Conservation (phyloP, 2,113 vertebrate species). For the Tyrannus savana region DNA sequence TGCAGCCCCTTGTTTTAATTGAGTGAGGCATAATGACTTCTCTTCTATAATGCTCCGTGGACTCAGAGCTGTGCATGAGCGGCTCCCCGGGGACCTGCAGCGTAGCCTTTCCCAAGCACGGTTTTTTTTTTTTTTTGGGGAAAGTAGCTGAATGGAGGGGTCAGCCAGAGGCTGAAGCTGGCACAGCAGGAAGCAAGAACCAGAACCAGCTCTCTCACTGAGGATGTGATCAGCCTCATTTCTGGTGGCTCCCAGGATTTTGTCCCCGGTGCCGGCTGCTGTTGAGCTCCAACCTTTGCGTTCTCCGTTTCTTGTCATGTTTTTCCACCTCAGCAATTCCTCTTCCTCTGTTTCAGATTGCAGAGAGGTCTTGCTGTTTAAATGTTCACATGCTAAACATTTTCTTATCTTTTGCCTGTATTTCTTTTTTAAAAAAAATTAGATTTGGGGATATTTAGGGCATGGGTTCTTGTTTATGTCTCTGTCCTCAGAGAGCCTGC, state of each 20-base stretch:
- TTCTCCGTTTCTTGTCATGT: accelerated
- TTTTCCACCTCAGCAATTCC: background rate
- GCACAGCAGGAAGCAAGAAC: conserved; percentile 41
- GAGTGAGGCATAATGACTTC: conserved; percentile 57
- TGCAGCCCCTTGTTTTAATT: conserved; percentile 59
- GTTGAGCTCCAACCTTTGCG: background rate
- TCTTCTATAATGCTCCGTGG: conserved; percentile 30
- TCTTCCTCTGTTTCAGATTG: background rate
- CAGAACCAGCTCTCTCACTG: background rate
- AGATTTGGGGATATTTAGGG: background rate
- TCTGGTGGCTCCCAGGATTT: background rate
- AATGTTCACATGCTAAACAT: background rate
- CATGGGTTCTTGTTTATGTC: background rate
- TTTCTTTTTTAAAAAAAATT: background rate
- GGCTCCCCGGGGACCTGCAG: conserved; percentile 3
- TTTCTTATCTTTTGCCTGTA: background rate
- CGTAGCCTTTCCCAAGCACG: conserved; percentile 1
- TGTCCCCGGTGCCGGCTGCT: background rate
- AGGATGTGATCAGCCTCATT: background rate
- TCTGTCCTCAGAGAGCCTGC: background rate
- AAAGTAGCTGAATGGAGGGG: background rate
- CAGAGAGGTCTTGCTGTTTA: background rate
- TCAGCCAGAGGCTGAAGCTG: conserved; percentile 64
- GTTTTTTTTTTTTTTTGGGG: background rate
- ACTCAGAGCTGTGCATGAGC: background rate